Conservation (phyloP, 2,797 vertebrate species). For the Coregonus sp. region DNA sequence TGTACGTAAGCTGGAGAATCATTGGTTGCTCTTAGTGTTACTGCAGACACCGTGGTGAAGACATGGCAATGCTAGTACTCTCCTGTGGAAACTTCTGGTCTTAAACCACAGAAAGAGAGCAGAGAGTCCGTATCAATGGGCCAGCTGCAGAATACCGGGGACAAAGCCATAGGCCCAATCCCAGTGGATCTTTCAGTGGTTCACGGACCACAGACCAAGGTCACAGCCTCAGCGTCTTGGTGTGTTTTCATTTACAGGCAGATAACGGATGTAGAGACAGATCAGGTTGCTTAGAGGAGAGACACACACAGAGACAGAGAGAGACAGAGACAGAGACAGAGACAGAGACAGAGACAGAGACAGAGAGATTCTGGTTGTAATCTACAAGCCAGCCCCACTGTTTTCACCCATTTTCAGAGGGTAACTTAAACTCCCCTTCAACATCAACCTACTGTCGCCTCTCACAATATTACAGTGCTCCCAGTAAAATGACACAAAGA, state of each 20-base stretch:
- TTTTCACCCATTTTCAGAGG: slow-evolving; percentile 51
- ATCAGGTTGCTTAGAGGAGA: slow-evolving; percentile 39
- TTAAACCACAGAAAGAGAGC: slow-evolving; percentile 45
- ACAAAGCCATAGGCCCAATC: slow-evolving; percentile 50
- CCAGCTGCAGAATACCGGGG: slow-evolving; percentile 10
- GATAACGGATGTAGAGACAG: slow-evolving; percentile 58
- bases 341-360: too few species aligned
- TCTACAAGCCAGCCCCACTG: slow-evolving; percentile 33
- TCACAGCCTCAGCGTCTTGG: slow-evolving; percentile 56
- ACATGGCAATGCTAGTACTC: slow-evolving; percentile 47
- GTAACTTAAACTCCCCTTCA: slow-evolving; percentile 57
- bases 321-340: not conserved
- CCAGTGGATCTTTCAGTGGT: slow-evolving; percentile 42
- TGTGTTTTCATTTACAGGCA: slow-evolving; percentile 32
- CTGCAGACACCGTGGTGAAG: slow-evolving; percentile 53
- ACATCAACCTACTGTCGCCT: slow-evolving; percentile 57
- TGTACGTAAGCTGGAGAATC: slow-evolving; percentile 33
- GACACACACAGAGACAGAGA: slow-evolving; percentile 15
- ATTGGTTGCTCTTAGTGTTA: slow-evolving; percentile 56
- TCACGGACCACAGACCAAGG: slow-evolving; percentile 50
- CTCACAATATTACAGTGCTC: slow-evolving; percentile 59
- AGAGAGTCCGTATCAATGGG: slow-evolving; percentile 36
- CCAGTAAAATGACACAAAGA: slow-evolving; percentile 52
- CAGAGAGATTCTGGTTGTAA: not conserved
- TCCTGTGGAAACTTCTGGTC: slow-evolving; percentile 52